Conservation (phyloP, 2,797 vertebrate species). For the Fratercula arctica region DNA sequence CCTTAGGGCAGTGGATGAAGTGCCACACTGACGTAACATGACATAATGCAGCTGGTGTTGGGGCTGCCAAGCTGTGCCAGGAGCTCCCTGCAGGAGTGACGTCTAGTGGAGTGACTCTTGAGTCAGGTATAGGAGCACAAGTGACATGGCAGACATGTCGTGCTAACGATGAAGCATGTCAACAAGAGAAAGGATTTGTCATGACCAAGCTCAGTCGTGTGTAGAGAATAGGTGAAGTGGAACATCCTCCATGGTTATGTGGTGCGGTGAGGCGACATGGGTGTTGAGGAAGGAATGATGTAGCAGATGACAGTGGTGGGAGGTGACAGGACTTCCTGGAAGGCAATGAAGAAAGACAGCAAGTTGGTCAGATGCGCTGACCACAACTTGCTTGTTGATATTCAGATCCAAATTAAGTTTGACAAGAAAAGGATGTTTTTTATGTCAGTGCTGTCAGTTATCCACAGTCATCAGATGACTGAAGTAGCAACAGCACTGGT, state of each 20-base stretch:
- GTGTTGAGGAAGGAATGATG: background rate
- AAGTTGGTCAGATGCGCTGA: background rate
- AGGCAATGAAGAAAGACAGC: background rate
- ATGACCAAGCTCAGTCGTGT: background rate
- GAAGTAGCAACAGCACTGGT: background rate
- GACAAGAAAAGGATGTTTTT: background rate
- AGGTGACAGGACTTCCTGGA: background rate
- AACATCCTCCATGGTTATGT: background rate
- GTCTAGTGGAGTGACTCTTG: fast-evolving
- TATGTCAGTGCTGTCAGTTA: background rate
- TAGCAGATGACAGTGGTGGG: background rate
- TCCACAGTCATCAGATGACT: fast-evolving
- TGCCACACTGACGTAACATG: fast-evolving
- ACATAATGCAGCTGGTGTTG: background rate
- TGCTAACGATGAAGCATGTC: background rate
- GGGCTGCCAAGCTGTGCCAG: background rate
- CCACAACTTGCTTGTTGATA: background rate
- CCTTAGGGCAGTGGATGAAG: fast-evolving
- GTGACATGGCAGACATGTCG: fast-evolving
- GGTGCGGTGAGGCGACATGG: fast-evolving
- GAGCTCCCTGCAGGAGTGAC: fast-evolving
- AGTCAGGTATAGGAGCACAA: fast-evolving
- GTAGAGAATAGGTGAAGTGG: background rate
- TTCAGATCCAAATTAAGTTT: background rate
- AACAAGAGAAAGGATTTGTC: background rate